A percentile compares a stretch with the other conserved stretches of the same genome.
phyloP scores from a whole-genome alignment of 2,888 invertebrate species.

The Volucella inflata region DNA sequence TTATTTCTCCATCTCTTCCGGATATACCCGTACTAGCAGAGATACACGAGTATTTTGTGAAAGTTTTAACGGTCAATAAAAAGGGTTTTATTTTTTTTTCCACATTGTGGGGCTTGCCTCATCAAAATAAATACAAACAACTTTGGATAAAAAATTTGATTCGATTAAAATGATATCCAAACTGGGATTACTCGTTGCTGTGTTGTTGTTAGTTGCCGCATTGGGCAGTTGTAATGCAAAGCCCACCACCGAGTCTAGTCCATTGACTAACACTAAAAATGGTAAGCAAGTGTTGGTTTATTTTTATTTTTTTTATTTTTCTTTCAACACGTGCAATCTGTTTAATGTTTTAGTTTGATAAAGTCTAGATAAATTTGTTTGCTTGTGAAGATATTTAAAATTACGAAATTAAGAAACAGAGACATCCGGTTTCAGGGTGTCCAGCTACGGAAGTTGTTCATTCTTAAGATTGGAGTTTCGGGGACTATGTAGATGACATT shows the following conservation, averaged over 20 bases:
- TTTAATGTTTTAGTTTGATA: slow-evolving; percentile 10
- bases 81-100: slow-evolving; percentile 48
- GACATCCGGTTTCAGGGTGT: too few species aligned
- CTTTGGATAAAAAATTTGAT: slow-evolving; percentile 31
- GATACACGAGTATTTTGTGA: slow-evolving; percentile 48
- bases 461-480: too few species aligned
- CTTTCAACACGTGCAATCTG: slow-evolving; percentile 2
- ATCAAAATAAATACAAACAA: slow-evolving; percentile 9
- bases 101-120: neutral
- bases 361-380: slow-evolving; percentile 10
- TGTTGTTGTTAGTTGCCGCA: slow-evolving; percentile 51
- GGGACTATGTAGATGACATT: too few species aligned
- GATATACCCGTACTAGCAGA: slow-evolving; percentile 23
- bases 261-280: slow-evolving; percentile 57
- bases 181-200: slow-evolving; percentile 56
- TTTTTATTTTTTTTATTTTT: neutral
- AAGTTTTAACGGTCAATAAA: slow-evolving; percentile 57
- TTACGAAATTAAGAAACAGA: too few species aligned
- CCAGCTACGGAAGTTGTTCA: too few species aligned
- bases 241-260: slow-evolving; percentile 69
- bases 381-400: too few species aligned
- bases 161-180: slow-evolving; percentile 62
- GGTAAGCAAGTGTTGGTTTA: slow-evolving; percentile 49
- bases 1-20: slow-evolving; percentile 47
- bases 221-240: slow-evolving; percentile 55